These are phyloP conservation scores for Campylomormyrus tamandua DNA, from an alignment of 2,113 vertebrate species.

Conservation along the genomic window DNA sequence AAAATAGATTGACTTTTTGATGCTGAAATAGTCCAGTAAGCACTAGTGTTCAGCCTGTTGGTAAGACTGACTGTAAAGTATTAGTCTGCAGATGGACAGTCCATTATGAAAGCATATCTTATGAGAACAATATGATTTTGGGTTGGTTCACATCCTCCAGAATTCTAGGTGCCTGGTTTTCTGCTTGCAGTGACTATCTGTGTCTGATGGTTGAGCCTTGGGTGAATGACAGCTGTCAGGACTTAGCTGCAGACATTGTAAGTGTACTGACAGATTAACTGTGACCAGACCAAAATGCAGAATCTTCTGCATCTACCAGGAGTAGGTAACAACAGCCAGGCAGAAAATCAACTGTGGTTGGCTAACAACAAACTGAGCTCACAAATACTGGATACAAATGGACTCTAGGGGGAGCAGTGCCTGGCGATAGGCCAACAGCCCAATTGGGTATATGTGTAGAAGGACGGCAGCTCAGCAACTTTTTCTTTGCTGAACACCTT, in stretches of 20 bases:
- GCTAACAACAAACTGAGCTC: background rate
- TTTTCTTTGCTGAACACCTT: slow-evolving; percentile 8
- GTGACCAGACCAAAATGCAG: background rate
- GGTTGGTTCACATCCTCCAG: background rate
- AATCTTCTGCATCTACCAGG: background rate
- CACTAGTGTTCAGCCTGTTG: background rate
- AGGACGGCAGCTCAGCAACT: background rate
- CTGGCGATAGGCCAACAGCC: background rate
- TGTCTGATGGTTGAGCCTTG: background rate
- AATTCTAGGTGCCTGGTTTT: background rate
- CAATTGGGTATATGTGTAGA: background rate
- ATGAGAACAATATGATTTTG: background rate
- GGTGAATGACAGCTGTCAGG: background rate
- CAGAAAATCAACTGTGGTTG: background rate
- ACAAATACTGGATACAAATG: background rate
- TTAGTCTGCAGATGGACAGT: background rate
- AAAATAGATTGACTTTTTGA: background rate
- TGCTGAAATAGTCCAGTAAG: background rate
- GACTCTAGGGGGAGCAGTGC: background rate
- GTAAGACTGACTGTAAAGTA: background rate
- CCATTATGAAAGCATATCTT: background rate
- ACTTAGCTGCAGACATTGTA: background rate
- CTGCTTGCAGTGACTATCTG: background rate
- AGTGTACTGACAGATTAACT: background rate
- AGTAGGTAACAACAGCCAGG: background rate